phyloP scores from a whole-genome alignment of 2,113 vertebrate species.

The Nerophis ophidion region DNA sequence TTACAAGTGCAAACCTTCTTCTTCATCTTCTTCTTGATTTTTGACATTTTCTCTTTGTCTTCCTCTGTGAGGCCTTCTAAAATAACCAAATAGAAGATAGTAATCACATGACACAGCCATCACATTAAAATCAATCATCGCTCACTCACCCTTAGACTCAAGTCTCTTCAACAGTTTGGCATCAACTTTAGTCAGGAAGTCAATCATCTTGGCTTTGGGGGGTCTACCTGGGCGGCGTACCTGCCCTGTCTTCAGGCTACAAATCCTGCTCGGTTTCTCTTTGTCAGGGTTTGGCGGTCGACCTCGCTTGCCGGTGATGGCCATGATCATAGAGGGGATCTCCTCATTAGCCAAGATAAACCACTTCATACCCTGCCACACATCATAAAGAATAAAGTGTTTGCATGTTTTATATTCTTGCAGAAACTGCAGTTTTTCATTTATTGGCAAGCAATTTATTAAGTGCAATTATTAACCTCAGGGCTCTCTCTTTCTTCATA shows the following conservation, averaged over 20 bases:
- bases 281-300: constrained; percentile 90
- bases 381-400: neutral
- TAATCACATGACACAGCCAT: neutral
- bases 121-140: neutral
- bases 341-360: constrained; percentile 84
- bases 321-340: constrained; percentile 92
- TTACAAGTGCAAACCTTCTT: constrained; percentile 73
- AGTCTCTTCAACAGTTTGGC: constrained; percentile 79
- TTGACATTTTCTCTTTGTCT: constrained; percentile 85
- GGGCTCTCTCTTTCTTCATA: constrained; percentile 88
- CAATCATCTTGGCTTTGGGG: constrained; percentile 83
- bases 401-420: neutral
- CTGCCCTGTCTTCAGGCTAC: constrained; percentile 60
- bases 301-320: constrained; percentile 91
- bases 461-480: constrained; percentile 66
- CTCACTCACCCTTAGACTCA: constrained; percentile 81
- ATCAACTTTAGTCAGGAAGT: constrained; percentile 85
- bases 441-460: neutral
- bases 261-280: constrained; percentile 70
- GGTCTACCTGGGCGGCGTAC: constrained; percentile 80
- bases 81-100: neutral
- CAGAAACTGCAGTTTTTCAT: neutral
- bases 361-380: constrained; percentile 82
- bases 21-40: constrained; percentile 93
- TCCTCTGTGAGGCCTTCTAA: constrained; percentile 86